Base-by-base conservation (phyloP, 2,113 vertebrate genomes). In the Perca schrenkii region DNA sequence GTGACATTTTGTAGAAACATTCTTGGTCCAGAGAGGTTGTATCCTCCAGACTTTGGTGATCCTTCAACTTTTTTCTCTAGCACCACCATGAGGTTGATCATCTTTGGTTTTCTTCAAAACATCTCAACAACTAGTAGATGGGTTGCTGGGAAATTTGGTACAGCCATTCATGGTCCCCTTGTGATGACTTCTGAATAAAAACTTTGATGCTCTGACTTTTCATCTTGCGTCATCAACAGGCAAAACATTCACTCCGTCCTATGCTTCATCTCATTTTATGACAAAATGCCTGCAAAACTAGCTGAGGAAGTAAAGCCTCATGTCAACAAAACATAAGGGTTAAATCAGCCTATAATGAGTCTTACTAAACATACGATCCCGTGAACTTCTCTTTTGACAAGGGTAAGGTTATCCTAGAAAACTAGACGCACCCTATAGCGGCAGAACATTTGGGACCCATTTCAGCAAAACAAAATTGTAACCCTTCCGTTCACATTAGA, bases 391-490 rank as follows among this genome's bases (percentile, higher is more conserved):
- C 4, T 43, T 28, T 28, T 49, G 2, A 76, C 46, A 61, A 2
- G 3, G n/a, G 22, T 28, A 4, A 60, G 13, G 67, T 11, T 28
- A 28, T 28, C 1, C 28, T 28, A 28, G 28, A 28, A 28, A 28
- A 2, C 28, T 28, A 28, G 28, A 28, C 28, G 28, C 28, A 28
- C 28, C 28, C 28, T 28, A 28, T 28, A 28, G 28, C 2, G 28
- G 28, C 28, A 28, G 28, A 54, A 61, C 80, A 87, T 75, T 76
- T 86, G 36, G 69, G 73, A 49, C 14, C 53, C 14, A 71, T 80
- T 80, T 77, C 22, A 70, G 65, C 52, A 3, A 65, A 19, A 68
- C 25, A 76, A 13, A 17, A 60, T 16, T 11, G 40, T 2, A 74
- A 14, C 14, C 40, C 50, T 82, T 73, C 46, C 28, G 54, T 43